A percentile compares a stretch with the other conserved stretches of the same genome.
These are phyloP conservation scores for Mylabris sibirica DNA, from an alignment of 2,888 invertebrate genomes.

Conservation along the genomic window DNA sequence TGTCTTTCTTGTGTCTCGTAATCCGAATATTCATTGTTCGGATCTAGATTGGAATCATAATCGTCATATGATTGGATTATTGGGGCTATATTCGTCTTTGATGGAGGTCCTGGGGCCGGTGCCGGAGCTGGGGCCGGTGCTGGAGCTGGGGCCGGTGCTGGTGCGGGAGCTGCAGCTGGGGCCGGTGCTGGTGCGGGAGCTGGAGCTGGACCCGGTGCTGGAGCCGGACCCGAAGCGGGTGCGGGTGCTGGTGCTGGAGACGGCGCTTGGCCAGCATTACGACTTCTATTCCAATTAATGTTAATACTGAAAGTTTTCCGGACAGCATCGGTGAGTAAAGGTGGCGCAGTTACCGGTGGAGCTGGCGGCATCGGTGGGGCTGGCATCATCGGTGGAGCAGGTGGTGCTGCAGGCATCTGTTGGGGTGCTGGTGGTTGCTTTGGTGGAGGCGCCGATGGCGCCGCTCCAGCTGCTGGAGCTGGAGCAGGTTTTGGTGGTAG, in stretches of 20 bases:
- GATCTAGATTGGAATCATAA: conserved; percentile 32
- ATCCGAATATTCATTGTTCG: conserved; percentile 34
- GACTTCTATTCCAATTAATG: conserved; percentile 57
- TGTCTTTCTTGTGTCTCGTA: conserved; percentile 30
- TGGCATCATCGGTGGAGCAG: conserved; percentile 37
- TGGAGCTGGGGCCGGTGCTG: conserved; percentile 29
- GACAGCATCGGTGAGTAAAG: conserved; percentile 54
- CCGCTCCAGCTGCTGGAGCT: conserved; percentile 37
- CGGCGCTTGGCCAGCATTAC: conserved; percentile 40
- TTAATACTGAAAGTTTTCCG: conserved; percentile 57
- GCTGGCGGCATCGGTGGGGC: conserved; percentile 36
- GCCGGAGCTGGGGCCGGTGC: conserved; percentile 31
- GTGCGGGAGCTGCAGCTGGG: conserved; percentile 31
- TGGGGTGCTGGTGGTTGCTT: conserved; percentile 26
- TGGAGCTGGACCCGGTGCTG: conserved; percentile 29
- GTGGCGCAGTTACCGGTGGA: conserved; percentile 40
- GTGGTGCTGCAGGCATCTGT: conserved; percentile 37
- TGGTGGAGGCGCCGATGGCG: conserved; percentile 35
- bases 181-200: conserved; percentile 30
- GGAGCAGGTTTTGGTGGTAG: conserved; percentile 32
- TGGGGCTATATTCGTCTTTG: conserved; percentile 25
- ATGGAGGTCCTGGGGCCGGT: conserved; percentile 35
- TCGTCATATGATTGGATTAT: conserved; percentile 31
- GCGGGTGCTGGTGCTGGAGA: conserved; percentile 37
- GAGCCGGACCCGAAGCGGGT: conserved; percentile 36